Evolutionary conservation across 1,140 invertebrate genomes (phyloP), one percentile per base, ranked within the genome.

Genomic region (Triops cancriformis): DNA sequence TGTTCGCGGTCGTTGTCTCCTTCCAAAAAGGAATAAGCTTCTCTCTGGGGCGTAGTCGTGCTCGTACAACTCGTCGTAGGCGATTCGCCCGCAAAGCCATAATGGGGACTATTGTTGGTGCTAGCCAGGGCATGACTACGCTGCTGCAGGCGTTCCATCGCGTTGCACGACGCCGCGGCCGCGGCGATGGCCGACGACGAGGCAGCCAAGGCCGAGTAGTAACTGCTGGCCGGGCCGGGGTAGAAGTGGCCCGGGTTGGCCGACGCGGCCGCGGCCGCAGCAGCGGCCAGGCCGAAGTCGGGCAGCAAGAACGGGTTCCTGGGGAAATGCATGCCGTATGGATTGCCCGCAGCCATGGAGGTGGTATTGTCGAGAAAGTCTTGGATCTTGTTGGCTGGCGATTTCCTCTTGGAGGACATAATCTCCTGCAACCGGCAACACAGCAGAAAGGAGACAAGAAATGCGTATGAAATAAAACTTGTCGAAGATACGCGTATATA

Each of bases 401-500:
- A 64, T 64, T 64, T 64, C 51, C 51, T 64, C 51, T 64, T 64
- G 51, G 51, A 64, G 23, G 51, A 64, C 51, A 64, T 64, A 64
- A 64, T 64, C 51, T 23, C 51, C 51, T 64, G 18, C 51, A 37
- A 37, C 31, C 31, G 31, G n/a, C n/a, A n/a, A n/a, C n/a, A n/a
- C n/a, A n/a, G n/a, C n/a, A 64, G 14, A 64, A 64, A 64, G 14
- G 18, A 64, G 51, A 64, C 51, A 64, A 64, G 18, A 64, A 37
- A 4, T 6, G 5, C 51, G 51, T 64, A n/a, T n/a, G 10, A 12
- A 64, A 64, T n/a, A 23, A n/a, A n/a, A n/a, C n/a, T n/a, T n/a
- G n/a, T n/a, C n/a, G n/a, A n/a, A n/a, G n/a, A n/a, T n/a, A n/a
- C n/a, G n/a, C n/a, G n/a, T n/a, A n/a, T n/a, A n/a, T n/a, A 18